Conservation (phyloP, 1,140 invertebrate species). For the Euschistus heros region DNA sequence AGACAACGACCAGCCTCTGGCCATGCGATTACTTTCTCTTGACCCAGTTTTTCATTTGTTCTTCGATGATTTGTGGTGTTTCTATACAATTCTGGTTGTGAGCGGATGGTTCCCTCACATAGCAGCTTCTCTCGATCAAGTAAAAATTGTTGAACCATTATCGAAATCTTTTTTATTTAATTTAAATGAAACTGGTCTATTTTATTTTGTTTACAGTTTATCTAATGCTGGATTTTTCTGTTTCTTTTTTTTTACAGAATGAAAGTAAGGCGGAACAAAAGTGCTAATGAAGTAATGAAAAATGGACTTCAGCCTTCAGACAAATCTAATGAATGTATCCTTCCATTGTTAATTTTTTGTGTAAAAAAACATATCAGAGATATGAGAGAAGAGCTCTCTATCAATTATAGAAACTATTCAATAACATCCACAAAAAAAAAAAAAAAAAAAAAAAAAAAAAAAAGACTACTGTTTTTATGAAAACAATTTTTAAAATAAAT, state of each 20-base stretch:
- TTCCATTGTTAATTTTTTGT: background rate
- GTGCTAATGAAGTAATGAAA: constrained; percentile 12
- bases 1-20: too few species aligned
- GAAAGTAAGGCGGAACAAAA: constrained; percentile 15
- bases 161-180: background rate
- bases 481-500: too few species aligned
- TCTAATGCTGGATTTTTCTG: too few species aligned
- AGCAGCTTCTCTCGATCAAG: background rate
- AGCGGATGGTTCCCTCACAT: too few species aligned
- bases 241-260: constrained; percentile 7
- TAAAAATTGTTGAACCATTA: constrained; percentile 12
- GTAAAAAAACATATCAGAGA: background rate
- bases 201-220: too few species aligned
- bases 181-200: background rate
- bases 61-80: too few species aligned
- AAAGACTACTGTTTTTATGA: too few species aligned
- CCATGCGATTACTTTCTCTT: too few species aligned
- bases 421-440: background rate
- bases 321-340: constrained; percentile 15
- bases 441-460: too few species aligned
- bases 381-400: too few species aligned
- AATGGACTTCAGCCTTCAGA: background rate
- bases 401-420: constrained; percentile 3
- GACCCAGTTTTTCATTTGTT: too few species aligned
- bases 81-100: too few species aligned